These are phyloP conservation scores for Drosophila oshimai DNA, from an alignment of 1,140 invertebrate species.

Conservation along the genomic window DNA sequence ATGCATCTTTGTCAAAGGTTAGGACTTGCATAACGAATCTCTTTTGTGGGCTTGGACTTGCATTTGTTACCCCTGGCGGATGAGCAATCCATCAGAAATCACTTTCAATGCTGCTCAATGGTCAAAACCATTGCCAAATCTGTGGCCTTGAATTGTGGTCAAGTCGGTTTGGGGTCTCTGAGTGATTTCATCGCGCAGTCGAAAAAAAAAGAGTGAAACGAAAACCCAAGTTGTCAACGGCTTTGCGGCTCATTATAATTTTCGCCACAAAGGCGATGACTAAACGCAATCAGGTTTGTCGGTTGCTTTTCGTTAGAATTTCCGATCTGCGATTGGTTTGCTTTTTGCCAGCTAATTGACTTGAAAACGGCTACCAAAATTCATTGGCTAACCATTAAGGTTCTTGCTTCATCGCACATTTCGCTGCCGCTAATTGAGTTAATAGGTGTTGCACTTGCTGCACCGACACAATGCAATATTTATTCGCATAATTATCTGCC, in stretches of 20 bases:
- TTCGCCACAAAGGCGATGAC: constrained; percentile 66
- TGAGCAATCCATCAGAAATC: constrained; percentile 34
- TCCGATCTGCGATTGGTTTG: constrained; percentile 13
- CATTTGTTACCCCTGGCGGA: constrained; percentile 3
- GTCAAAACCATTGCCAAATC: constrained; percentile 23
- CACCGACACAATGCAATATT: constrained; percentile 45
- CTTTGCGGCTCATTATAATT: constrained; percentile 64
- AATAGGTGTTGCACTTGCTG: constrained; percentile 59
- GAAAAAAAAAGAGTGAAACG: background rate
- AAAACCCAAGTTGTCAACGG: constrained; percentile 52
- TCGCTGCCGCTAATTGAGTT: constrained; percentile 53
- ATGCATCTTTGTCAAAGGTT: constrained; percentile 27
- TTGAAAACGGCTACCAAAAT: constrained; percentile 36
- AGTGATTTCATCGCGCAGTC: constrained; percentile 63
- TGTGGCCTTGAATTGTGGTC: constrained; percentile 55
- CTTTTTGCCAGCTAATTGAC: constrained; percentile 16
- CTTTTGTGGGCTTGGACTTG: constrained; percentile 7
- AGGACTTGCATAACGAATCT: constrained; percentile 35
- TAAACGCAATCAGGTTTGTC: constrained; percentile 63
- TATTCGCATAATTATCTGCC: constrained; percentile 57
- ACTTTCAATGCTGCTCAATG: constrained; percentile 55
- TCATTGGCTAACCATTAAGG: constrained; percentile 15
- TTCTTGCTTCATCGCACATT: constrained; percentile 28
- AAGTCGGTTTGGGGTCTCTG: constrained; percentile 25
- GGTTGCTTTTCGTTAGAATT: constrained; percentile 46